A percentile compares a stretch with the other conserved stretches of the same genome.
Evolutionary conservation across 2,888 invertebrate species (phyloP).

Genomic region (Dromius quadrimaculatus): DNA sequence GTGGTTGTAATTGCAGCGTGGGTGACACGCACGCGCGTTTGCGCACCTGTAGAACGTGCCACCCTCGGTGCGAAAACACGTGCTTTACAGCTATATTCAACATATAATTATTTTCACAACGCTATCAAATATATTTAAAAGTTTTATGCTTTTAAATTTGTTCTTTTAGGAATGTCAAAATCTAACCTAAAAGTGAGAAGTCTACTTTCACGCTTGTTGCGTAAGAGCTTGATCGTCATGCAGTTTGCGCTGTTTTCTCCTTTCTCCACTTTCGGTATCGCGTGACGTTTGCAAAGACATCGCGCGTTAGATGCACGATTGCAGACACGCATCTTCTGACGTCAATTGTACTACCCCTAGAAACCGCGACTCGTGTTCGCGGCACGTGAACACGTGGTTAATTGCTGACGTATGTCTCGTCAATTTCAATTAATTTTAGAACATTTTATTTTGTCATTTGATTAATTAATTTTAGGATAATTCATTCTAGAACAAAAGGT

Average conservation of each 20-base stretch:
- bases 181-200: too few relatives aligned
- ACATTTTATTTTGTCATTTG: too few relatives aligned
- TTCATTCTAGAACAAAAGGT: too few relatives aligned
- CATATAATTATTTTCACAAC: too few relatives aligned
- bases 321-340: background rate
- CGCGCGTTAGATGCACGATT: constrained; percentile 1
- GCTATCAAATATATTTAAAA: too few relatives aligned
- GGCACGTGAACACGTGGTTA: constrained; percentile 10
- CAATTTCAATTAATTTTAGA: too few relatives aligned
- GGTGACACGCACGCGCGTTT: constrained; percentile 23
- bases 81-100: constrained; percentile 6
- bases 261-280: constrained; percentile 27
- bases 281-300: background rate
- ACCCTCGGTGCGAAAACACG: background rate
- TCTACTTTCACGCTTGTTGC: constrained; percentile 20
- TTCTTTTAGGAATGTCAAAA: too few relatives aligned
- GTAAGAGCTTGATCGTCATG: constrained; percentile 10
- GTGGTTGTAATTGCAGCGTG: constrained; percentile 11
- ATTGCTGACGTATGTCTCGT: background rate
- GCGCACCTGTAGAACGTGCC: constrained; percentile 39
- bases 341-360: background rate
- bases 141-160: too few relatives aligned
- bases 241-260: constrained; percentile 17
- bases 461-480: too few relatives aligned
- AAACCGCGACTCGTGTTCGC: background rate